Evolutionary conservation across 1,140 invertebrate species (phyloP).

Genomic region (Caenorhabditis briggsae): DNA sequence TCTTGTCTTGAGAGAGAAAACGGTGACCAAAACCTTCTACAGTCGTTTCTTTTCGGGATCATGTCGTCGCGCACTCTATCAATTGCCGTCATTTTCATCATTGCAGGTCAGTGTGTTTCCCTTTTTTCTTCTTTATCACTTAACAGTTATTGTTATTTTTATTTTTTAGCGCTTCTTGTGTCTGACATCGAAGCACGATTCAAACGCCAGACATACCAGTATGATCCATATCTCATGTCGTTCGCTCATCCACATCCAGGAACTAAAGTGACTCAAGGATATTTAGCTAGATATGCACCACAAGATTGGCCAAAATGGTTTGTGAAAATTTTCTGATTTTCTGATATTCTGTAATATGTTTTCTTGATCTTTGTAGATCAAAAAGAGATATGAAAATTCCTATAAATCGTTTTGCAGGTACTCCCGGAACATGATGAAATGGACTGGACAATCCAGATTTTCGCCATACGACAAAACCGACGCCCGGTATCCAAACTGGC

Average conservation of each 20-base stretch:
- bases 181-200: slow-evolving; percentile 20
- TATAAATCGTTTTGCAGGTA: slow-evolving; percentile 51
- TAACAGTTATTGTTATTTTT: not conserved
- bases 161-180: not conserved
- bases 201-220: slow-evolving; percentile 57
- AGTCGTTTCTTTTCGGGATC: slow-evolving; percentile 11
- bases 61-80: slow-evolving; percentile 44
- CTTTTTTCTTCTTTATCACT: not conserved
- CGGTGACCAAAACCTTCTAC: slow-evolving; percentile 31
- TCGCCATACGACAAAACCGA: slow-evolving; percentile 58
- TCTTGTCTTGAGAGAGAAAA: slow-evolving; percentile 34
- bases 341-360: too few species aligned
- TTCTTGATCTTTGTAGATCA: not conserved
- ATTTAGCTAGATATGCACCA: slow-evolving; percentile 57
- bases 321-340: not conserved
- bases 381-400: not conserved
- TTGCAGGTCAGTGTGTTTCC: slow-evolving; percentile 17
- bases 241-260: slow-evolving; percentile 60
- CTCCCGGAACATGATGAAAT: slow-evolving; percentile 61
- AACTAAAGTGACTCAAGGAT: slow-evolving; percentile 56
- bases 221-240: slow-evolving; percentile 51
- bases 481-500: slow-evolving; percentile 54
- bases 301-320: slow-evolving; percentile 62
- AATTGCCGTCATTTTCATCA: slow-evolving; percentile 44
- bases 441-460: slow-evolving; percentile 55